These are phyloP conservation scores for Rutilus rutilus DNA, from an alignment of 2,113 vertebrate species.

Conservation along the genomic window DNA sequence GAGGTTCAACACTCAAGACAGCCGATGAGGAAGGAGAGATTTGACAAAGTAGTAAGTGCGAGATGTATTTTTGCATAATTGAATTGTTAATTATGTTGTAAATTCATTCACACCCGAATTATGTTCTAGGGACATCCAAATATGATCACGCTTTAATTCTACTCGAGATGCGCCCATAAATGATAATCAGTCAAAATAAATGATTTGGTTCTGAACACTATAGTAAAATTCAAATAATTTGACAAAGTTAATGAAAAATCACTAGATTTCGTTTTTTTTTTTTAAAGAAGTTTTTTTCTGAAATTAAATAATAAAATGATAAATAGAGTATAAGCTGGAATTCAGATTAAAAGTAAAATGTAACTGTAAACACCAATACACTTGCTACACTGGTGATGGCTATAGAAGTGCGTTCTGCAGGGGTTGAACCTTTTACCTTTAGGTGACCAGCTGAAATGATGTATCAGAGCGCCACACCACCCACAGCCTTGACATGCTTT, in stretches of 20 bases:
- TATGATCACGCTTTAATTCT: background rate
- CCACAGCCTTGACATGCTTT: background rate
- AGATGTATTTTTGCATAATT: background rate
- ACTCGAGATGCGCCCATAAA: background rate
- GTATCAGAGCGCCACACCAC: constrained; percentile 4
- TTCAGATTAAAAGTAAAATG: background rate
- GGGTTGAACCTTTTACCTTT: background rate
- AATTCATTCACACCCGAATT: background rate
- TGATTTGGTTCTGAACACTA: background rate
- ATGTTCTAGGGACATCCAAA: background rate
- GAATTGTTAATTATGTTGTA: background rate
- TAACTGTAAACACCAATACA: background rate
- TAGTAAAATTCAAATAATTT: background rate
- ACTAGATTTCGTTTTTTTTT: background rate
- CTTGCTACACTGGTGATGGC: background rate
- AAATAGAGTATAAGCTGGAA: background rate
- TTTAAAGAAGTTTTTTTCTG: background rate
- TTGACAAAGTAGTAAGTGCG: constrained; percentile 54
- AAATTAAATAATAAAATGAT: background rate
- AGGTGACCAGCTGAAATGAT: background rate
- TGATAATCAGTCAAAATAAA: background rate
- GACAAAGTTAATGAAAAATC: background rate
- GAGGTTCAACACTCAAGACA: constrained; percentile 9
- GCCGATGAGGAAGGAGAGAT: constrained; percentile 52
- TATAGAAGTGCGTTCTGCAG: background rate